Evolutionary conservation across 2,888 invertebrate genomes (phyloP).

Genomic region (Leptarthrus brevirostris): DNA sequence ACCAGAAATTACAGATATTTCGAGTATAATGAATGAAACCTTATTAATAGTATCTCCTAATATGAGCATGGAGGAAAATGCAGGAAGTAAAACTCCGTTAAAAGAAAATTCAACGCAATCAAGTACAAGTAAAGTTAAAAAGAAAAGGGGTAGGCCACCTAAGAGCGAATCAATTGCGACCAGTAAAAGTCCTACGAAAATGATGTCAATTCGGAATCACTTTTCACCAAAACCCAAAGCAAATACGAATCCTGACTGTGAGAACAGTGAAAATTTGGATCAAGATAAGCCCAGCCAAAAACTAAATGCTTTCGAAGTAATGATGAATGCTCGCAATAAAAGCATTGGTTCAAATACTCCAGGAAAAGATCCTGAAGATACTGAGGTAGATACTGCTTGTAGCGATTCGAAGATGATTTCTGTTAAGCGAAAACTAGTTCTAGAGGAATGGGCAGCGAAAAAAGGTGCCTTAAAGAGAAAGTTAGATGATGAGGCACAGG

Average conservation of each 20-base stretch:
- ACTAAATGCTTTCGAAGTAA: conserved; percentile 73
- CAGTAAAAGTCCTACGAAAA: conserved; percentile 58
- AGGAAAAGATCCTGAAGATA: conserved; percentile 68
- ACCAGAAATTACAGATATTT: conserved; percentile 51
- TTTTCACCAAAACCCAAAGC: conserved; percentile 57
- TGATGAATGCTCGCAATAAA: conserved; percentile 77
- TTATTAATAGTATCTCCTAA: conserved; percentile 51
- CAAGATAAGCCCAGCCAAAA: conserved; percentile 52
- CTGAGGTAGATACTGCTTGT: too few relatives aligned
- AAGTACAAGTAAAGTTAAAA: conserved; percentile 57
- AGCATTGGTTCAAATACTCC: conserved; percentile 74
- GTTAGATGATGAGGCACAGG: conserved; percentile 70
- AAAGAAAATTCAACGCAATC: conserved; percentile 6
- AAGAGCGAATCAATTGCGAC: conserved; percentile 9
- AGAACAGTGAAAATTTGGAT: neutral
- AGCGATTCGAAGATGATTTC: conserved; percentile 63
- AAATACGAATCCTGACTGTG: neutral
- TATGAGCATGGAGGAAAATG: neutral
- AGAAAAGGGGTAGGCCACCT: conserved; percentile 58
- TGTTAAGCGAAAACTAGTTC: conserved; percentile 69
- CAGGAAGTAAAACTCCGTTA: conserved; percentile 2
- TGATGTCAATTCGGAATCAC: conserved; percentile 57
- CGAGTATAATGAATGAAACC: conserved; percentile 49
- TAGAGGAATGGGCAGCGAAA: conserved; percentile 74
- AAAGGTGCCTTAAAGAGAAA: conserved; percentile 74